Conservation (phyloP, 2,888 invertebrate genomes). For the Silvanus unidentatus region DNA sequence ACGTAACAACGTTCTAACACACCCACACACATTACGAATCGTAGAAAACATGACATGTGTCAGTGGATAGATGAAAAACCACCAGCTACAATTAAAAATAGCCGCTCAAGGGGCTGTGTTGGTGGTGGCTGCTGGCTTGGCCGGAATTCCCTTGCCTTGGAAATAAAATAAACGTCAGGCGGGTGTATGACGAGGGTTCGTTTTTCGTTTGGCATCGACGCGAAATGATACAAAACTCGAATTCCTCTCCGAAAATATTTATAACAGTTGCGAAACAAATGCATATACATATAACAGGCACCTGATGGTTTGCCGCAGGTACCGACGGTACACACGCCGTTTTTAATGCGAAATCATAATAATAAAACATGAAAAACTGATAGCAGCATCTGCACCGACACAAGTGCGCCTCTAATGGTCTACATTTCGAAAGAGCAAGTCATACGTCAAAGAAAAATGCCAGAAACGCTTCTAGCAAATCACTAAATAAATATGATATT, state of each 20-base stretch:
- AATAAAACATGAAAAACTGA: slow-evolving; percentile 3
- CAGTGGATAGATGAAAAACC: slow-evolving; percentile 44
- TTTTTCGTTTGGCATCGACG: neutral
- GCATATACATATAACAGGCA: slow-evolving; percentile 4
- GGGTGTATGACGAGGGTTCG: slow-evolving; percentile 29
- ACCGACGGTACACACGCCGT: slow-evolving; percentile 9
- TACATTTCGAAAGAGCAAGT: slow-evolving; percentile 9
- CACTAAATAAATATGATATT: no score
- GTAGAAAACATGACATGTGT: slow-evolving; percentile 39
- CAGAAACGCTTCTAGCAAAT: neutral
- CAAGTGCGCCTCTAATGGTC: slow-evolving; percentile 6
- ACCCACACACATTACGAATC: neutral
- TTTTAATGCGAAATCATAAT: no score
- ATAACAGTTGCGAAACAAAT: no score
- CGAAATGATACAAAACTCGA: no score
- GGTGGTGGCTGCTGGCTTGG: neutral
- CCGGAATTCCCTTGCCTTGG: slow-evolving; percentile 21
- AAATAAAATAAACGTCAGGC: slow-evolving; percentile 34
- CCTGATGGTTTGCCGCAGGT: slow-evolving; percentile 15
- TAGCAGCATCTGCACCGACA: slow-evolving; percentile 3
- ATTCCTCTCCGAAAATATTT: no score
- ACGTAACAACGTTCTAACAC: slow-evolving; percentile 10
- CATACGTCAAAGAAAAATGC: slow-evolving; percentile 7
- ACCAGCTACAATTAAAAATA: slow-evolving; percentile 40
- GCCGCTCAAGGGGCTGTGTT: slow-evolving; percentile 11